Conservation (phyloP, 2,113 vertebrate species). For the Porphyrio hochstetteri region DNA sequence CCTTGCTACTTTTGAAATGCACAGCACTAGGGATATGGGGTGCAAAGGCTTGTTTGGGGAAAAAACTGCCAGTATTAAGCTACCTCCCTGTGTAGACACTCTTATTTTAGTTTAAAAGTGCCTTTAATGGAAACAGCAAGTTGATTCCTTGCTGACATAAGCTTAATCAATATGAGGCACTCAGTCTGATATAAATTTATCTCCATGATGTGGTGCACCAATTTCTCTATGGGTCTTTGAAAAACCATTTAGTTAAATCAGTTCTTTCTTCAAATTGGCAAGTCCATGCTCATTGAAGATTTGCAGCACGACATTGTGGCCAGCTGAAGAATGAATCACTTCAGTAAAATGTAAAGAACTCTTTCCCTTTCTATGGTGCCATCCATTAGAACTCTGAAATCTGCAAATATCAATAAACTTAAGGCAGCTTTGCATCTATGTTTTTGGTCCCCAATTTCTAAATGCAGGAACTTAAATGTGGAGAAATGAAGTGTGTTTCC, state of each 20-base stretch:
- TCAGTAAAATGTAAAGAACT: not conserved
- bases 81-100: not conserved
- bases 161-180: conserved; percentile 48
- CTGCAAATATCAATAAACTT: conserved; percentile 27
- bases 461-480: not conserved
- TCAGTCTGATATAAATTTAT: conserved; percentile 38
- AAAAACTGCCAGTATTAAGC: conserved; percentile 26
- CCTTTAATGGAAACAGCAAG: conserved; percentile 44
- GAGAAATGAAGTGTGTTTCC: not conserved
- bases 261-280: conserved; percentile 3
- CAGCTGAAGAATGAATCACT: not conserved
- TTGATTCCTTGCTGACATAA: conserved; percentile 50
- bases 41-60: not conserved
- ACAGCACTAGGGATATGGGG: not conserved
- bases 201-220: not conserved
- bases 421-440: not conserved
- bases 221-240: not conserved
- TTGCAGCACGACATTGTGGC: not conserved
- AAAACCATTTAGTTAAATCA: conserved; percentile 12
- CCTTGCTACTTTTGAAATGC: not conserved
- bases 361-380: not conserved
- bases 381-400: conserved; percentile 5
- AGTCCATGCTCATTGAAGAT: not conserved
- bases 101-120: conserved; percentile 40
- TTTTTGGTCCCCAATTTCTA: not conserved